Evolutionary conservation across 2,113 vertebrate species (phyloP).

Genomic region (Callocephalon fimbriatum): DNA sequence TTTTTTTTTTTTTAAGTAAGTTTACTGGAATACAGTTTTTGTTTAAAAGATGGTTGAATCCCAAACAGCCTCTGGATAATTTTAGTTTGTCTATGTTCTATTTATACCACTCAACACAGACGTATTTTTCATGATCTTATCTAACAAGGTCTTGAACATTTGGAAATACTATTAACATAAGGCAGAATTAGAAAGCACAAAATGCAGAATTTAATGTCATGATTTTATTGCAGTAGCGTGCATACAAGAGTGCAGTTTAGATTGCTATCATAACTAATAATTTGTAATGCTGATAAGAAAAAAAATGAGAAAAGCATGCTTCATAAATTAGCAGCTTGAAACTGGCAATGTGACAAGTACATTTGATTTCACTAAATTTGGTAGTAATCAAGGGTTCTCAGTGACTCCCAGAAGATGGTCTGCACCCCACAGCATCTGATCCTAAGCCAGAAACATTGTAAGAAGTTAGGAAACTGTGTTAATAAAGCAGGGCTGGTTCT

Average conservation of each 20-base stretch:
- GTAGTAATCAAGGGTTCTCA: neutral
- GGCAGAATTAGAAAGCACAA: neutral
- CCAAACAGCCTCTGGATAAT: neutral
- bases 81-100: neutral
- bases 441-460: neutral
- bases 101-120: neutral
- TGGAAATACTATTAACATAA: neutral
- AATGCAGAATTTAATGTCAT: neutral
- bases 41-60: neutral
- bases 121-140: neutral
- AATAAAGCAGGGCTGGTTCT: neutral
- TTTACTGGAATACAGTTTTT: constrained; percentile 1
- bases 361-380: neutral
- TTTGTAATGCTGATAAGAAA: neutral
- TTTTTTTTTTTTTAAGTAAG: neutral
- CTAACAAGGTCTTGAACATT: neutral
- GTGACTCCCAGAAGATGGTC: neutral
- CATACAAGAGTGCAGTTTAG: neutral
- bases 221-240: neutral
- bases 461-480: neutral
- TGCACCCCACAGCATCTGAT: neutral
- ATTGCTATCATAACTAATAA: constrained; percentile 2
- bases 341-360: neutral
- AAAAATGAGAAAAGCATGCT: neutral
- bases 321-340: neutral